Evolutionary conservation across 2,797 vertebrate genomes (phyloP).

Genomic region (Champsocephalus gunnari): DNA sequence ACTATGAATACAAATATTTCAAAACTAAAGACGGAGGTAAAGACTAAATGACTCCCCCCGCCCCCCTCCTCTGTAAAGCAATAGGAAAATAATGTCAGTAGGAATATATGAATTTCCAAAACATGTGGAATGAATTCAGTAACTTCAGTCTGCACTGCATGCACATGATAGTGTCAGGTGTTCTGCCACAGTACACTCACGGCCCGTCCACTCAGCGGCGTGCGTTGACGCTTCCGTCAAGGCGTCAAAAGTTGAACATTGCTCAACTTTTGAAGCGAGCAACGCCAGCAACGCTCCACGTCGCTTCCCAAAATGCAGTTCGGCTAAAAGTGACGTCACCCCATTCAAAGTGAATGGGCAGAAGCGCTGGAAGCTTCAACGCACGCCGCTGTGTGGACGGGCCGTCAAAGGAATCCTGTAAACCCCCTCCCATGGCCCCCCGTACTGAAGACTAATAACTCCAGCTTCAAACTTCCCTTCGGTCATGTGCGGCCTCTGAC

Average conservation of each 20-base stretch:
- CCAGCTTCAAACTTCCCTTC: constrained; percentile 40
- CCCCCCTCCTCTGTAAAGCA: neutral
- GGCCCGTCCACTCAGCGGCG: no score
- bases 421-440: constrained; percentile 1
- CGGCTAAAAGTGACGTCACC: no score
- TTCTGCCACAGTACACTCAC: constrained; percentile 3
- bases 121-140: constrained; percentile 15
- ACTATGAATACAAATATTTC: neutral
- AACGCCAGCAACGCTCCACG: no score
- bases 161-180: neutral
- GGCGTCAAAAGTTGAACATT: no score
- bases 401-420: neutral
- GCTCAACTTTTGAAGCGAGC: no score
- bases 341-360: no score
- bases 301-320: no score
- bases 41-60: neutral
- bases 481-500: constrained; percentile 64
- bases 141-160: neutral
- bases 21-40: neutral
- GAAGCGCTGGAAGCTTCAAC: no score
- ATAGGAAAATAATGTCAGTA: constrained; percentile 5
- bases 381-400: no score
- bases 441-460: constrained; percentile 29
- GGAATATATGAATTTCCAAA: neutral
- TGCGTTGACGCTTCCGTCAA: no score